Conservation (phyloP, 1,140 invertebrate species). For the Caerostris extrusa region DNA sequence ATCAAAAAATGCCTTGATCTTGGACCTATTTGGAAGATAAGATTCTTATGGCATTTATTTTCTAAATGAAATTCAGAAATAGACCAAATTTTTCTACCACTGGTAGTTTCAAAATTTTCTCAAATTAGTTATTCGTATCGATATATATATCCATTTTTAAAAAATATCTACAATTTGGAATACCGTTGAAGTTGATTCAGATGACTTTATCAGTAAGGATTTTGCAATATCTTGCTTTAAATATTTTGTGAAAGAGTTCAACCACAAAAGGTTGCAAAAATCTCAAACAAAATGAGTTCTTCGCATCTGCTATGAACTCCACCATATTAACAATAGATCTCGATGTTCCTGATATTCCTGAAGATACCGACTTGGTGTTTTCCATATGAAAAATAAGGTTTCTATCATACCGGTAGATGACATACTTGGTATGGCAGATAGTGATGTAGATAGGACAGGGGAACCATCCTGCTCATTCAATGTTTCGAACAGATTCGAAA, state of each 20-base stretch:
- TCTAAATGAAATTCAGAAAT: too few relatives aligned
- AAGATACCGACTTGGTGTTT: background rate
- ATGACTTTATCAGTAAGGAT: background rate
- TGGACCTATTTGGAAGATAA: conserved; percentile 41
- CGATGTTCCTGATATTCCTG: background rate
- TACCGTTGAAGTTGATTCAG: background rate
- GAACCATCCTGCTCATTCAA: background rate
- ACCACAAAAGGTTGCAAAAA: background rate
- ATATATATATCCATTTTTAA: background rate
- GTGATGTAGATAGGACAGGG: background rate
- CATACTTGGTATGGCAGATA: background rate
- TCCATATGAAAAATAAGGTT: background rate
- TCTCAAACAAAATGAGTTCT: too few relatives aligned
- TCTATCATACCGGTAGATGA: background rate
- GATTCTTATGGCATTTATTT: background rate
- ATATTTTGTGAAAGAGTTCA: background rate
- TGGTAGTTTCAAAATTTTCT: too few relatives aligned
- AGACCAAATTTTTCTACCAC: too few relatives aligned
- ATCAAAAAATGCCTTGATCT: conserved; percentile 47
- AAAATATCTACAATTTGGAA: background rate
- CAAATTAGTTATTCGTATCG: background rate
- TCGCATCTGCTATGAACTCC: too few relatives aligned
- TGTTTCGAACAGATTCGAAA: conserved; percentile 39
- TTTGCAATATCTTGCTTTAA: background rate
- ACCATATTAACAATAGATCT: background rate